Conservation (phyloP, 2,797 vertebrate species). For the Sebastiscus tertius region DNA sequence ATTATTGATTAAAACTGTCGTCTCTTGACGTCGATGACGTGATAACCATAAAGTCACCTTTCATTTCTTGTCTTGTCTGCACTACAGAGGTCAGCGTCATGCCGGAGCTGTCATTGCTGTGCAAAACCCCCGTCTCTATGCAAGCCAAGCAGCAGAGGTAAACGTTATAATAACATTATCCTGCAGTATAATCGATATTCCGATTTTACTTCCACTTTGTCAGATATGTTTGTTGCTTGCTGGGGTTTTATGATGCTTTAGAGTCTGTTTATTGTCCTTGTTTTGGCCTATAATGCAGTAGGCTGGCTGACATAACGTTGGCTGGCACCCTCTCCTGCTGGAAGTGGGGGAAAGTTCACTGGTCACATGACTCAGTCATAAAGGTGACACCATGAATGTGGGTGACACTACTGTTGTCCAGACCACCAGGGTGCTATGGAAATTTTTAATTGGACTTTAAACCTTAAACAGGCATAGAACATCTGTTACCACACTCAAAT, state of each 20-base stretch:
- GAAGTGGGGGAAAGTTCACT: constrained; percentile 81
- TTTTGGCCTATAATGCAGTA: neutral
- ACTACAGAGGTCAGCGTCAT: constrained; percentile 58
- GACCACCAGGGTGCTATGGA: neutral
- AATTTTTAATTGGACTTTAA: no score
- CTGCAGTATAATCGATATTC: rapidly evolving
- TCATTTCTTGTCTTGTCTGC: neutral
- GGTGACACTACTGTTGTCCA: constrained; percentile 22
- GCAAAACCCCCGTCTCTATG: constrained; percentile 58
- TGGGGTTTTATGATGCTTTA: neutral
- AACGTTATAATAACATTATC: neutral
- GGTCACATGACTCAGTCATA: constrained; percentile 63
- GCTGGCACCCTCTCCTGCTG: neutral
- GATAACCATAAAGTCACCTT: neutral
- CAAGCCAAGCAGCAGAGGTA: constrained; percentile 72
- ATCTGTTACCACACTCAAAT: no score
- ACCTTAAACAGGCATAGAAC: no score
- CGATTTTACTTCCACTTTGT: rapidly evolving
- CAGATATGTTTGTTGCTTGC: rapidly evolving
- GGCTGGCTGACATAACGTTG: constrained; percentile 20
- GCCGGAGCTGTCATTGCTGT: constrained; percentile 42
- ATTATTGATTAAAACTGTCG: rapidly evolving
- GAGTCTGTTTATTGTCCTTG: neutral
- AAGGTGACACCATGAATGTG: constrained; percentile 63
- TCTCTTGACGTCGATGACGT: rapidly evolving